These are phyloP conservation scores for Anser cygnoides DNA, from an alignment of 2,113 vertebrate species.

Conservation along the genomic window DNA sequence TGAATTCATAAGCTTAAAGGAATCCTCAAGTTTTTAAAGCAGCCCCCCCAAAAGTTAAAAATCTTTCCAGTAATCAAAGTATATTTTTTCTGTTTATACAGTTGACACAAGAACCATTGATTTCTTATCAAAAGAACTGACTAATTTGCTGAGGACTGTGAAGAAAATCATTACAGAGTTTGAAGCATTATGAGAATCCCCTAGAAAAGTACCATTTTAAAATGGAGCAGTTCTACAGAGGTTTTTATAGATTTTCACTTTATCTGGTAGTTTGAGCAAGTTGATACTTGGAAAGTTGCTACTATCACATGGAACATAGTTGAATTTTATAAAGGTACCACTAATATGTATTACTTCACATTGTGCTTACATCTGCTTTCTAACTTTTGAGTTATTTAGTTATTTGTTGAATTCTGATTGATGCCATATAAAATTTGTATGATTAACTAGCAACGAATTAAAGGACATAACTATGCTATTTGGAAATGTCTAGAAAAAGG, in stretches of 20 bases:
- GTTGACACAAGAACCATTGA: neutral
- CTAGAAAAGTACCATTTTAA: conserved; percentile 30
- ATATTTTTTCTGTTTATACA: neutral
- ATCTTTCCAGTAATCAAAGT: neutral
- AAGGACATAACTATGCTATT: neutral
- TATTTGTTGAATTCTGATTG: neutral
- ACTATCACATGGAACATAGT: neutral
- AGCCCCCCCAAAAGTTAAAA: neutral
- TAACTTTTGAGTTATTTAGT: neutral
- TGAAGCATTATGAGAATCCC: neutral
- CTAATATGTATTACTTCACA: neutral
- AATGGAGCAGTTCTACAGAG: neutral
- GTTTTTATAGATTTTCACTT: conserved; percentile 30
- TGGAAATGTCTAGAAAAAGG: neutral
- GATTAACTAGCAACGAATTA: neutral
- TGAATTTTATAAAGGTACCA: neutral
- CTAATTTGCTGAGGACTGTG: conserved; percentile 8
- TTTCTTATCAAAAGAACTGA: conserved; percentile 32
- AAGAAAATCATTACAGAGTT: neutral
- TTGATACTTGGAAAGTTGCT: neutral
- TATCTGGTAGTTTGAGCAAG: neutral
- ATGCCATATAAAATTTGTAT: neutral
- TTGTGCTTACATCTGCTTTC: neutral
- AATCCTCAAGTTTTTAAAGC: neutral
- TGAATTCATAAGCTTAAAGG: neutral